Evolutionary conservation across 2,113 vertebrate species (phyloP).

Genomic region (Hemicordylus capensis): DNA sequence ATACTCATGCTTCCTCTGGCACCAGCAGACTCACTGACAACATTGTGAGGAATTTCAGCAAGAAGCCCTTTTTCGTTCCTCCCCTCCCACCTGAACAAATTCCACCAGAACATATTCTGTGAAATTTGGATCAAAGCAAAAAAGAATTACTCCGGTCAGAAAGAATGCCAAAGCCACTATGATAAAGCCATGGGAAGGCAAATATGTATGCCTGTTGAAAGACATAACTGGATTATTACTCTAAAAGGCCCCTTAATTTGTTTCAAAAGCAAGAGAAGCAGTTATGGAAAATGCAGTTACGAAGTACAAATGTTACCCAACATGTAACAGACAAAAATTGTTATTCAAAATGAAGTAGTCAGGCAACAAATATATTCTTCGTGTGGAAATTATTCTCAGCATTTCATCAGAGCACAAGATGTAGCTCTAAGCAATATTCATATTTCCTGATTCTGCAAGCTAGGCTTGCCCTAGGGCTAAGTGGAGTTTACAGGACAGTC

Average conservation of each 20-base stretch:
- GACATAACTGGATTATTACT: neutral
- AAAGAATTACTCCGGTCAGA: neutral
- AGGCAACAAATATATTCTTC: constrained; percentile 4
- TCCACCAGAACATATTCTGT: too few relatives aligned
- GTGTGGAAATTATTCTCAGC: constrained; percentile 22
- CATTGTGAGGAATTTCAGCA: too few relatives aligned
- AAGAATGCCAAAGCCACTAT: neutral
- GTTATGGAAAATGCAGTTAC: neutral
- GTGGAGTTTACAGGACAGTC: constrained; percentile 63
- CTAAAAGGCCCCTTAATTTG: neutral
- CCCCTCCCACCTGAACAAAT: too few relatives aligned
- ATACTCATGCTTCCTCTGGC: too few relatives aligned
- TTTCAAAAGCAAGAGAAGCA: neutral
- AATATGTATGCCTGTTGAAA: neutral
- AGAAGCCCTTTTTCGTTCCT: too few relatives aligned
- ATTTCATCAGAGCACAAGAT: constrained; percentile 68
- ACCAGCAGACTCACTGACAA: too few relatives aligned
- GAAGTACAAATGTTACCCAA: constrained; percentile 3
- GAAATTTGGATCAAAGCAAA: too few relatives aligned
- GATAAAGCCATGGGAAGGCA: neutral
- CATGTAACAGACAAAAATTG: constrained; percentile 4
- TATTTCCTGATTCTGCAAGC: constrained; percentile 73
- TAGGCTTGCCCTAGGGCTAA: constrained; percentile 75
- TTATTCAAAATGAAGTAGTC: constrained; percentile 23
- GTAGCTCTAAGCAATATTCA: constrained; percentile 77